Conservation (phyloP, 2,888 invertebrate genomes). For the Mimas tiliae region DNA sequence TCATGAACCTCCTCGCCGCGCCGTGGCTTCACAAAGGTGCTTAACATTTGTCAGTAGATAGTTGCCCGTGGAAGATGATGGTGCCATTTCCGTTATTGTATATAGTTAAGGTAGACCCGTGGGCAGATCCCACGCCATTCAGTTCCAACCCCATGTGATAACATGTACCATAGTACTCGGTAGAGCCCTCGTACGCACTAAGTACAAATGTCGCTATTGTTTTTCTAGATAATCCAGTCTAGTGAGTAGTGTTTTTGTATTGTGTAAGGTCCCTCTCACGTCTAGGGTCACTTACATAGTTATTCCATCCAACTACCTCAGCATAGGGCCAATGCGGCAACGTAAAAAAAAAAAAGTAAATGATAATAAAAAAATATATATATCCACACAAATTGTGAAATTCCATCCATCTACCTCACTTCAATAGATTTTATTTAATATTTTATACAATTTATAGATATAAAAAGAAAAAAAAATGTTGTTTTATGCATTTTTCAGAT, state of each 20-base stretch:
- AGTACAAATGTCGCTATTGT: constrained; percentile 49
- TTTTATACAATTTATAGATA: constrained; percentile 85
- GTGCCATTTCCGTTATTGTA: constrained; percentile 81
- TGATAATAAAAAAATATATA: constrained; percentile 53
- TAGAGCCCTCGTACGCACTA: constrained; percentile 57
- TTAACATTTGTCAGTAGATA: constrained; percentile 80
- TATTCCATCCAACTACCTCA: constrained; percentile 86
- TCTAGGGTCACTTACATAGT: constrained; percentile 79
- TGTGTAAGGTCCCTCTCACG: constrained; percentile 72
- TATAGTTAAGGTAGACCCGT: constrained; percentile 49
- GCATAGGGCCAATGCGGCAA: constrained; percentile 82
- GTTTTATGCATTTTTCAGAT: constrained; percentile 85
- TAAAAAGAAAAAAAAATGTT: constrained; percentile 74
- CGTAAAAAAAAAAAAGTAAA: constrained; percentile 49
- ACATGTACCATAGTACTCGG: constrained; percentile 49
- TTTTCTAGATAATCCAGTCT: constrained; percentile 66
- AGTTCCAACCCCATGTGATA: constrained; percentile 36
- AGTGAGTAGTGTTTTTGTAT: constrained; percentile 79
- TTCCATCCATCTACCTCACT: constrained; percentile 91
- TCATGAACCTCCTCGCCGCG: constrained; percentile 64
- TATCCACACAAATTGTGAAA: constrained; percentile 85
- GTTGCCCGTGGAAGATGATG: constrained; percentile 82
- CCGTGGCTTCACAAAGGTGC: constrained; percentile 72
- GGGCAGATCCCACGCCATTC: constrained; percentile 31
- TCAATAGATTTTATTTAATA: constrained; percentile 86